phyloP scores from a whole-genome alignment of 2,888 invertebrate genomes.

The Drosophila nr. perissopoda region DNA sequence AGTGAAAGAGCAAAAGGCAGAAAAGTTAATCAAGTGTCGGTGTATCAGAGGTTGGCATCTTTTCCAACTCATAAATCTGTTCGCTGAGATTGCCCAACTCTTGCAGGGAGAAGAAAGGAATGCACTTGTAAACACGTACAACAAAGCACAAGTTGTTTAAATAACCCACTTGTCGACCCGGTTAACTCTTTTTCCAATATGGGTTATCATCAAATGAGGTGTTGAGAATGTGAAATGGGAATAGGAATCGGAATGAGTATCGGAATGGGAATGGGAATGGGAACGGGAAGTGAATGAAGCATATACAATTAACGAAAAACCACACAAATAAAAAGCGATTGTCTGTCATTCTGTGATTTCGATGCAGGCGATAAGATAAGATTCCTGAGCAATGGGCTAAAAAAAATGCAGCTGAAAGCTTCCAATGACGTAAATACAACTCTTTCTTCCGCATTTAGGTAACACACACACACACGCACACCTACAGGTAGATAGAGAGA shows the following conservation, averaged over 20 bases:
- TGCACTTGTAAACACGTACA: constrained; percentile 60
- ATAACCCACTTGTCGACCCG: constrained; percentile 63
- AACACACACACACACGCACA: not conserved
- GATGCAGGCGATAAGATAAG: constrained; percentile 71
- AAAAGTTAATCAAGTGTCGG: constrained; percentile 49
- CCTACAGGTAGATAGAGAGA: not conserved
- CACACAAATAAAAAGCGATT: constrained; percentile 48
- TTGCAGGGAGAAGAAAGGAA: constrained; percentile 53
- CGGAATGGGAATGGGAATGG: constrained; percentile 16
- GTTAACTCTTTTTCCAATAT: constrained; percentile 53
- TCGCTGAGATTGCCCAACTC: constrained; percentile 21
- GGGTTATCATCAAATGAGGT: constrained; percentile 70
- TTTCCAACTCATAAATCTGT: constrained; percentile 62
- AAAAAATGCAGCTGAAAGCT: constrained; percentile 33
- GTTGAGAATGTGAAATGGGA: constrained; percentile 34
- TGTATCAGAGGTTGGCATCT: constrained; percentile 48
- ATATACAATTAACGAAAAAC: constrained; percentile 55
- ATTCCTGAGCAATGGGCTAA: not conserved
- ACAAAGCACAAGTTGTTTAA: constrained; percentile 56
- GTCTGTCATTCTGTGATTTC: constrained; percentile 66
- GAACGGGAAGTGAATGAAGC: constrained; percentile 38
- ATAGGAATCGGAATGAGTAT: not conserved
- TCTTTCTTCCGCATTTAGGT: constrained; percentile 45
- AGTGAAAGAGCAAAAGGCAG: constrained; percentile 11
- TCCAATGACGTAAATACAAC: constrained; percentile 57